These are phyloP conservation scores for Periphyllus acericola DNA, from an alignment of 2,888 invertebrate genomes.

Conservation along the genomic window DNA sequence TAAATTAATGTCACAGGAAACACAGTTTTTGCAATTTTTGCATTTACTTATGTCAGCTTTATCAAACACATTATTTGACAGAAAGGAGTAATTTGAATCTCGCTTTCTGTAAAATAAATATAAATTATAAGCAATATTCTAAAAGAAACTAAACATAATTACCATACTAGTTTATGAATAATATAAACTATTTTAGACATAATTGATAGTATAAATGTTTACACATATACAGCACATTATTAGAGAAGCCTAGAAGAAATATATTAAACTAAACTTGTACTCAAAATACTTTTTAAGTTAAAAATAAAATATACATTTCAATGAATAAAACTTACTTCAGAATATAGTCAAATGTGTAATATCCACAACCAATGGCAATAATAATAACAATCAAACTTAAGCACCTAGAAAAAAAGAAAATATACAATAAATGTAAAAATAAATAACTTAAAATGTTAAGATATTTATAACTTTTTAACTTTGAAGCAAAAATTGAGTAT, in stretches of 20 bases:
- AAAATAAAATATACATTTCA: not conserved
- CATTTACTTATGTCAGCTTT: not conserved
- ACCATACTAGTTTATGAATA: not conserved
- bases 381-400: conserved; percentile 67
- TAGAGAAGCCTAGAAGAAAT: not conserved
- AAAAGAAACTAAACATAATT: not conserved
- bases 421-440: not conserved
- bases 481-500: too few species aligned
- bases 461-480: too few species aligned
- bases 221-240: not conserved
- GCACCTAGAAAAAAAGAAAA: conserved; percentile 67
- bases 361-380: conserved; percentile 68
- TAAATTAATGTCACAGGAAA: not conserved
- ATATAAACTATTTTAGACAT: not conserved
- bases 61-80: not conserved
- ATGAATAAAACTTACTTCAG: conserved; percentile 66
- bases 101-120: conserved; percentile 35
- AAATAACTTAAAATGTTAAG: too few species aligned
- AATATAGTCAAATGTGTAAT: conserved; percentile 67
- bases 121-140: not conserved
- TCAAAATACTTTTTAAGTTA: not conserved
- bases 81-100: not conserved
- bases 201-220: not conserved
- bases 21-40: conserved; percentile 26
- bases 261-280: not conserved